Evolutionary conservation across 2,113 vertebrate genomes (phyloP).

Genomic region (Pelobates fuscus): DNA sequence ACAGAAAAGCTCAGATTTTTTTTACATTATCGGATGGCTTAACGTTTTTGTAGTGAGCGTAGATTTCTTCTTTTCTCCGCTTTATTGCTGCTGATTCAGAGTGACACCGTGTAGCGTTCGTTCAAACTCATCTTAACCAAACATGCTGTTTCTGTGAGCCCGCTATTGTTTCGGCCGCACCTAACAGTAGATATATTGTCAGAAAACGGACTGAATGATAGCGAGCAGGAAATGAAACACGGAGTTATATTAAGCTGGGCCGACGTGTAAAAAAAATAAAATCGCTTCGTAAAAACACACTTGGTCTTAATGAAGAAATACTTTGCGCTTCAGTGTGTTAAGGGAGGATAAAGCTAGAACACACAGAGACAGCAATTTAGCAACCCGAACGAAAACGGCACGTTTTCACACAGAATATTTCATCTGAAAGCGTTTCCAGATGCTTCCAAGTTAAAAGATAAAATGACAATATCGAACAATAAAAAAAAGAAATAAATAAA

Average conservation of each 20-base stretch:
- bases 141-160: background rate
- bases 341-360: background rate
- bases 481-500: too few relatives aligned
- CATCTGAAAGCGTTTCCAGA: slow-evolving; percentile 4
- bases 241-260: slow-evolving; percentile 31
- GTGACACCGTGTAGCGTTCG: background rate
- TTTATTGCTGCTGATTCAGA: background rate
- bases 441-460: slow-evolving; percentile 21
- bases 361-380: slow-evolving; percentile 12
- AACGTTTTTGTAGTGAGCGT: too few relatives aligned
- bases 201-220: slow-evolving; percentile 6
- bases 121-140: slow-evolving; percentile 1
- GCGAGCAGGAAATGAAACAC: slow-evolving; percentile 38
- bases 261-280: slow-evolving; percentile 26
- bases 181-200: slow-evolving; percentile 12
- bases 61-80: too few relatives aligned
- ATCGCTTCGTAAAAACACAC: background rate
- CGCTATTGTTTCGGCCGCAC: background rate
- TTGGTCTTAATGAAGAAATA: slow-evolving; percentile 22
- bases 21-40: too few relatives aligned
- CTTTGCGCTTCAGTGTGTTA: background rate
- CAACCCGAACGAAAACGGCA: slow-evolving; percentile 6
- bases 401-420: slow-evolving; percentile 2
- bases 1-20: too few relatives aligned
- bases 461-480: background rate